phyloP scores from a whole-genome alignment of 2,797 vertebrate species.

The Argya squamiceps region DNA sequence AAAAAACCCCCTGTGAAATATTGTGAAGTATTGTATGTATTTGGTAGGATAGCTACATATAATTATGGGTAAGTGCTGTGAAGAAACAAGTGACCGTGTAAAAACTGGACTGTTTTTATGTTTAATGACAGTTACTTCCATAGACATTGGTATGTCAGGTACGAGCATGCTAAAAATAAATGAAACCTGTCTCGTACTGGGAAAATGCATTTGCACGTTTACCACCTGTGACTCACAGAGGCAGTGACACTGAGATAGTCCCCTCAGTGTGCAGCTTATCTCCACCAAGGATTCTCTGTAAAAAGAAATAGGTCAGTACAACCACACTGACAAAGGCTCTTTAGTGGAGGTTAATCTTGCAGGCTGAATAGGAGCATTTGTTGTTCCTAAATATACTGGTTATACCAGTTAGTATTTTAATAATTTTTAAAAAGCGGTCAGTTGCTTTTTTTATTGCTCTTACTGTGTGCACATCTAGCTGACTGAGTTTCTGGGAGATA shows the following conservation, averaged over 20 bases:
- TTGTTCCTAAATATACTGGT: background rate
- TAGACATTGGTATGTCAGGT: background rate
- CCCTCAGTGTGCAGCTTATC: fast-evolving
- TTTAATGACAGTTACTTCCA: background rate
- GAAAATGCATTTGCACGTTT: background rate
- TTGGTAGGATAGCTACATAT: background rate
- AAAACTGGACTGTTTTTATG: background rate
- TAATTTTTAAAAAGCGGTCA: fast-evolving
- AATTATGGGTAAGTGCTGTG: background rate
- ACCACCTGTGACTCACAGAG: background rate
- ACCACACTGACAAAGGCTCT: background rate
- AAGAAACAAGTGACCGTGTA: background rate
- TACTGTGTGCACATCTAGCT: background rate
- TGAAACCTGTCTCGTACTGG: background rate
- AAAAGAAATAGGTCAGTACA: background rate
- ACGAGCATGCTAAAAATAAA: background rate
- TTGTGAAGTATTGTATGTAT: background rate
- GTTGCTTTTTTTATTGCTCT: background rate
- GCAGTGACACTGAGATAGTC: background rate
- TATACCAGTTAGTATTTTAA: background rate
- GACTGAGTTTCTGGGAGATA: background rate
- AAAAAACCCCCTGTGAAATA: background rate
- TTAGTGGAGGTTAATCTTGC: background rate
- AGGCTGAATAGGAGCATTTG: background rate
- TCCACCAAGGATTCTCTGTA: background rate